These are phyloP conservation scores for Drosophila histrio DNA, from an alignment of 2,888 invertebrate genomes.

Conservation along the genomic window DNA sequence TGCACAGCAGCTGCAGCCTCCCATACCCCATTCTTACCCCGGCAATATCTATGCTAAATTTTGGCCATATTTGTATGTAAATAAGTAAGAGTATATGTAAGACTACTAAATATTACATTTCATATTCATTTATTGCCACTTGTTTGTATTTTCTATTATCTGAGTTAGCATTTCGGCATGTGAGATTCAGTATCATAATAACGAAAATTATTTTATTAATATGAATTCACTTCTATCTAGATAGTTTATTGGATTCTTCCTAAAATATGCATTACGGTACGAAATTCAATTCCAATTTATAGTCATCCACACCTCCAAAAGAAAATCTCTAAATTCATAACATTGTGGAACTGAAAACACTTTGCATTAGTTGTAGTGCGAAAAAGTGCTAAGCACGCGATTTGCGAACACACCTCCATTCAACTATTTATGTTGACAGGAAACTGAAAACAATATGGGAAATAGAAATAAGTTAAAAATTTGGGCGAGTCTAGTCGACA, in stretches of 20 bases:
- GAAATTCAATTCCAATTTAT: constrained; percentile 1
- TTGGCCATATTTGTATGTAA: constrained; percentile 1
- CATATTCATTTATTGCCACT: constrained; percentile 25
- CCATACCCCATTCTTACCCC: neutral
- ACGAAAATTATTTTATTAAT: neutral
- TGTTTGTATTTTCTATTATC: neutral
- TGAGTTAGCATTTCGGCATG: neutral
- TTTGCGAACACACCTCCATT: constrained; percentile 10
- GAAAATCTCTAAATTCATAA: neutral
- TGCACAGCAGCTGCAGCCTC: constrained; percentile 45
- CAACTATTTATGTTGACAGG: neutral
- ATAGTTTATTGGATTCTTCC: neutral
- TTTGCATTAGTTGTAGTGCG: neutral
- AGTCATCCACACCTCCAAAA: neutral
- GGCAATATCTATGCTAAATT: constrained; percentile 63
- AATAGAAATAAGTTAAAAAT: constrained; percentile 10
- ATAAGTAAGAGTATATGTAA: neutral
- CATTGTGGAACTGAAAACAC: neutral
- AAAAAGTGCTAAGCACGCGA: constrained; percentile 39
- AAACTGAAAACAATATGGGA: constrained; percentile 5
- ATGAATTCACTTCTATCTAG: neutral
- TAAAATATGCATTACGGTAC: neutral
- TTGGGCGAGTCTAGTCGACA: constrained; percentile 23
- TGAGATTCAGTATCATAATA: neutral
- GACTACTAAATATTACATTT: constrained; percentile 29